Percentiles rank a stretch among this genome's conserved stretches.
Conservation (phyloP, 2,113 vertebrate species). For the Corythoichthys intestinalis region DNA sequence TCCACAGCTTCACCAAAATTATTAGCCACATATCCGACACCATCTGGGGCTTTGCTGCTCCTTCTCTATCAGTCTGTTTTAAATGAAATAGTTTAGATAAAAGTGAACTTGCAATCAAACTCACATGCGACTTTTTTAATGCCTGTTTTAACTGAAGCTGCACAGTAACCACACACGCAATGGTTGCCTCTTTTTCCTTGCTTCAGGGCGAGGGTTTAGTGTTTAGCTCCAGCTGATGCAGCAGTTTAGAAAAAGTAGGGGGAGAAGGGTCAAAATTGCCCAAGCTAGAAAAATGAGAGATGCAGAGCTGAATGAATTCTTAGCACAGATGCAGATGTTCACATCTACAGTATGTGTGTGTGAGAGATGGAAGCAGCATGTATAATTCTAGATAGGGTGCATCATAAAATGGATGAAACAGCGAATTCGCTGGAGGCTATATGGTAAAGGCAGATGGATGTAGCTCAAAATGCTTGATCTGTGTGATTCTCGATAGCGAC, state of each 20-base stretch:
- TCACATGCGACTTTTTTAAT: conserved; percentile 40
- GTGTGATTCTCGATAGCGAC: conserved; percentile 44
- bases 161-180: conserved; percentile 25
- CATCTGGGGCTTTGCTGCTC: conserved; percentile 64
- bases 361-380: conserved; percentile 33
- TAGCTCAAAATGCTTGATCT: conserved; percentile 33
- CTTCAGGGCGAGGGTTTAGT: conserved; percentile 50
- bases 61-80: conserved; percentile 53
- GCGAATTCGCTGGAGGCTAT: conserved; percentile 49
- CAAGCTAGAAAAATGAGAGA: conserved; percentile 51
- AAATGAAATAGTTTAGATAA: conserved; percentile 43
- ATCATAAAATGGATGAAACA: conserved; percentile 61
- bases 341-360: conserved; percentile 6
- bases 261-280: conserved; percentile 43
- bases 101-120: conserved; percentile 26
- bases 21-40: conserved; percentile 71
- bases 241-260: conserved; percentile 30
- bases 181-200: conserved; percentile 25
- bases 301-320: conserved; percentile 65
- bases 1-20: conserved; percentile 60
- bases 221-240: conserved; percentile 58
- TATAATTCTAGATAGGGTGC: conserved; percentile 65
- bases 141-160: conserved; percentile 43
- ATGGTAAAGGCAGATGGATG: conserved; percentile 38
- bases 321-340: conserved; percentile 61